phyloP scores from a whole-genome alignment of 1,140 invertebrate genomes.

The Heliconius himera region DNA sequence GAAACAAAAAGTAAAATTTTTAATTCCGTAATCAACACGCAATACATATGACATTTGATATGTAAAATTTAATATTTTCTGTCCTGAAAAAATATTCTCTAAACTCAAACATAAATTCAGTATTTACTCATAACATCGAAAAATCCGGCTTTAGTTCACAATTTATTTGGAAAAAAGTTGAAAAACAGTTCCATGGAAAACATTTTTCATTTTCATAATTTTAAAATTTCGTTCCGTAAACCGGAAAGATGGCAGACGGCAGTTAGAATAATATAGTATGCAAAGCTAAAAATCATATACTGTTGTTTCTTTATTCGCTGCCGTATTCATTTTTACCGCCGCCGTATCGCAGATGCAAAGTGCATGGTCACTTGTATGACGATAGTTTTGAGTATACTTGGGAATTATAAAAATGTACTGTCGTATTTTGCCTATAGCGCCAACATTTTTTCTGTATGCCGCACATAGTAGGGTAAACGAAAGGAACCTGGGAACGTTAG shows the following conservation, averaged over 20 bases:
- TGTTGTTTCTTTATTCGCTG: not conserved
- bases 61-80: not conserved
- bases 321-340: not conserved
- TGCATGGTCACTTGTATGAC: not conserved
- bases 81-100: not conserved
- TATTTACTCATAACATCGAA: not conserved
- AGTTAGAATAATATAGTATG: conserved; percentile 6
- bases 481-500: not conserved
- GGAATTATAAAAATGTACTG: too few relatives aligned
- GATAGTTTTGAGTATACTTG: not conserved
- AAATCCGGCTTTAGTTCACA: not conserved
- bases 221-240: conserved; percentile 6
- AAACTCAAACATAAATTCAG: conserved; percentile 2
- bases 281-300: conserved; percentile 11
- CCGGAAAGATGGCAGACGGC: conserved; percentile 13
- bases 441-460: too few relatives aligned
- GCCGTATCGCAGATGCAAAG: not conserved
- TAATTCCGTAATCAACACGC: too few relatives aligned
- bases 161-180: not conserved
- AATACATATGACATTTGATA: not conserved
- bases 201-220: conserved; percentile 14
- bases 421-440: too few relatives aligned
- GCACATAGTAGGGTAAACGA: not conserved
- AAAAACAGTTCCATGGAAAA: conserved; percentile 4
- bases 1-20: too few relatives aligned